Evolutionary conservation across 2,888 invertebrate genomes (phyloP).

Genomic region (Limnephilus auricula): DNA sequence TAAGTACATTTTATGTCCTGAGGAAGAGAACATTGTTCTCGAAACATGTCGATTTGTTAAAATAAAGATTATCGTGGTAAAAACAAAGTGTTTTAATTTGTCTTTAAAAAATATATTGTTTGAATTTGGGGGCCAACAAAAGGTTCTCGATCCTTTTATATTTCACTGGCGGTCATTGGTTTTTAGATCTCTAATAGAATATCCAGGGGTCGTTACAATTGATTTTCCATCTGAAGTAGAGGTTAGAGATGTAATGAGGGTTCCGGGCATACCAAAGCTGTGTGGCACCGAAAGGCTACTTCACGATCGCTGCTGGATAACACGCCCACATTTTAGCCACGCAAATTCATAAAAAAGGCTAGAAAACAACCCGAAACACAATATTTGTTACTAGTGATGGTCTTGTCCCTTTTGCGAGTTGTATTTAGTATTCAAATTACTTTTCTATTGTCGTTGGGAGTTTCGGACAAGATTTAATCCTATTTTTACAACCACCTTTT

Average conservation of each 20-base stretch:
- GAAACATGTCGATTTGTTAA: too few species aligned
- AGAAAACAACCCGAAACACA: neutral
- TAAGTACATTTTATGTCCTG: too few species aligned
- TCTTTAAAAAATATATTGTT: neutral
- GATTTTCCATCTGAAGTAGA: conserved; percentile 37
- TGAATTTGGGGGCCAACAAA: neutral
- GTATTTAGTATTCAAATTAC: neutral
- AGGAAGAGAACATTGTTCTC: too few species aligned
- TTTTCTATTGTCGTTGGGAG: neutral
- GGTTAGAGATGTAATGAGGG: conserved; percentile 40
- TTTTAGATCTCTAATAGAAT: conserved; percentile 47
- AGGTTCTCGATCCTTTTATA: conserved; percentile 29
- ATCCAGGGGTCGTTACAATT: conserved; percentile 49
- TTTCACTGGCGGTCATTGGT: conserved; percentile 41
- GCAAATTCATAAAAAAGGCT: neutral
- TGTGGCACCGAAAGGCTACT: conserved; percentile 15
- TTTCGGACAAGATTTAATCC: conserved; percentile 31
- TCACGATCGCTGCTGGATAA: conserved; percentile 29
- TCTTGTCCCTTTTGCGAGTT: neutral
- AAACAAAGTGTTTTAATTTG: too few species aligned
- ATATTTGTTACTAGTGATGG: neutral
- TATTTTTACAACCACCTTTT: conserved; percentile 46
- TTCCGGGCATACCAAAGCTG: neutral
- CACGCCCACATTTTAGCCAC: neutral
- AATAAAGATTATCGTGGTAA: too few species aligned